These are phyloP conservation scores for Pseudachorutes palmiensis DNA, from an alignment of 1,140 invertebrate species.

Conservation along the genomic window DNA sequence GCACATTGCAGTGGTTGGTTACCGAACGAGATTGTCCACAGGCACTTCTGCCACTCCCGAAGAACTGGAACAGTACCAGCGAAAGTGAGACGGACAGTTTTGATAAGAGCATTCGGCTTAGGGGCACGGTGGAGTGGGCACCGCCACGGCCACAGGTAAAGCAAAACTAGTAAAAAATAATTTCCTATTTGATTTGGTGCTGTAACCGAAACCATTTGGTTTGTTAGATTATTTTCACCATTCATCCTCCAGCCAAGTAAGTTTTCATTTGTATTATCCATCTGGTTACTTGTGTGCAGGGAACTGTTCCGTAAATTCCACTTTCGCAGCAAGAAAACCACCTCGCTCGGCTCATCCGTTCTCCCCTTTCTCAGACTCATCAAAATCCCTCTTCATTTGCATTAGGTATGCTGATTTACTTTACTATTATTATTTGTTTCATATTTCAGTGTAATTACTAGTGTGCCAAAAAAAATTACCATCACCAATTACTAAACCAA, in stretches of 20 bases:
- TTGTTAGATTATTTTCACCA: constrained; percentile 61
- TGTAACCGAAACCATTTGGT: not conserved
- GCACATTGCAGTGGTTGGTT: constrained; percentile 73
- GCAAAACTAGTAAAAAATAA: not conserved
- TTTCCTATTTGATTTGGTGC: not conserved
- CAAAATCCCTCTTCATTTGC: too few relatives aligned
- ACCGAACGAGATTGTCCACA: constrained; percentile 71
- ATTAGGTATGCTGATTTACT: too few relatives aligned
- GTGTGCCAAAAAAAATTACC: too few relatives aligned
- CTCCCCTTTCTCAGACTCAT: too few relatives aligned
- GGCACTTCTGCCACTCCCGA: constrained; percentile 64
- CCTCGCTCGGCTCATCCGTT: too few relatives aligned
- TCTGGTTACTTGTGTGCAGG: too few relatives aligned
- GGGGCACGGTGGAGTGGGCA: constrained; percentile 74
- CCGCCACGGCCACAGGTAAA: constrained; percentile 65
- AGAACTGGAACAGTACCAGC: constrained; percentile 55
- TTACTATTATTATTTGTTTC: too few relatives aligned
- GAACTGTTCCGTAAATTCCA: too few relatives aligned
- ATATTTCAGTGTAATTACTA: too few relatives aligned
- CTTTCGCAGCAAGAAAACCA: too few relatives aligned
- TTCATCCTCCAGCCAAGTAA: constrained; percentile 61
- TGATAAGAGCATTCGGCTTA: constrained; percentile 48
- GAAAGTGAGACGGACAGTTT: constrained; percentile 39
- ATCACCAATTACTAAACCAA: too few relatives aligned
- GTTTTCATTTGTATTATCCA: too few relatives aligned